These are phyloP conservation scores for Chromobotia macracanthus DNA, from an alignment of 2,797 vertebrate species.

Conservation along the genomic window DNA sequence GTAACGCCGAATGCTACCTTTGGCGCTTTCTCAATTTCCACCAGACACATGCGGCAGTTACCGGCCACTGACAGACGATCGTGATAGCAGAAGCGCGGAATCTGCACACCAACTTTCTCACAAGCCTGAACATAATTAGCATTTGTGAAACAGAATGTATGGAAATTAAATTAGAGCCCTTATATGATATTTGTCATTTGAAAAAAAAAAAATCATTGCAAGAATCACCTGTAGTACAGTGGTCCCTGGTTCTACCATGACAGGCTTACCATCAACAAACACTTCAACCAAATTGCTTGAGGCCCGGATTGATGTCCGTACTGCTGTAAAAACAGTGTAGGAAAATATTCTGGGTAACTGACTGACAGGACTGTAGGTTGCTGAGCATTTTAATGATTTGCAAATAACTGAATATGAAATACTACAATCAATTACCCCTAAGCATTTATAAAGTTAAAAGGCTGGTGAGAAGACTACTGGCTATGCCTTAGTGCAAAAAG, in stretches of 20 bases:
- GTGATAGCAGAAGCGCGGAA: conserved; percentile 97
- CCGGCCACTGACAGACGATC: conserved; percentile 96
- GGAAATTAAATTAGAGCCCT: not conserved
- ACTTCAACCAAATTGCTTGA: conserved; percentile 93
- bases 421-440: not conserved
- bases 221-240: conserved; percentile 90
- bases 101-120: conserved; percentile 92
- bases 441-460: not conserved
- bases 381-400: not conserved
- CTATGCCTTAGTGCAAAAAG: too few relatives aligned
- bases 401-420: not conserved
- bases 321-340: conserved; percentile 66
- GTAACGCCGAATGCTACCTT: conserved; percentile 66
- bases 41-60: conserved; percentile 98
- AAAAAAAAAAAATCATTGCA: not conserved
- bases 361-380: not conserved
- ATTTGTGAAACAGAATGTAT: not conserved
- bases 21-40: conserved; percentile 92
- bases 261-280: conserved; percentile 92
- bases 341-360: not conserved
- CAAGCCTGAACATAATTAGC: conserved; percentile 78
- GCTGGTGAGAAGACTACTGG: not conserved
- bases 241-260: conserved; percentile 92
- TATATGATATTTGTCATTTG: not conserved
- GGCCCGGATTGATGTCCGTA: conserved; percentile 79